Conservation (phyloP, 2,113 vertebrate species). For the Anarhynchus alexandrinus region DNA sequence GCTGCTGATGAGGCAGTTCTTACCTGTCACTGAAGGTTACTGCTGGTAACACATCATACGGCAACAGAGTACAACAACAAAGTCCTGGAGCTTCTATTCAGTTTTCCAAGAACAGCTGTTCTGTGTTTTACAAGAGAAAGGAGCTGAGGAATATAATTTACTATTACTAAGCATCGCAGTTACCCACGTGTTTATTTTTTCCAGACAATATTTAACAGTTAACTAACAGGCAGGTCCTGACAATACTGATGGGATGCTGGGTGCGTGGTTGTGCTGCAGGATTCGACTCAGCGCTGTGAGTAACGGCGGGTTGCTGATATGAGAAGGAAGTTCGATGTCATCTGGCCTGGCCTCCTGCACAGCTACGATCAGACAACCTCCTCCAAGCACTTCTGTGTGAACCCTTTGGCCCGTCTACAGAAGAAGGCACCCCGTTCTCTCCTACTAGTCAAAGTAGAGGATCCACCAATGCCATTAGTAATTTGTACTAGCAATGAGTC, state of each 20-base stretch:
- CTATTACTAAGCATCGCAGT: neutral
- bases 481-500: slow-evolving; percentile 37
- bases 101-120: slow-evolving; percentile 14
- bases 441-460: neutral
- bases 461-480: slow-evolving; percentile 2
- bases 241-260: neutral
- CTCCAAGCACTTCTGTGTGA: neutral
- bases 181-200: neutral
- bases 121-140: neutral
- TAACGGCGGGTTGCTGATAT: neutral
- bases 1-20: neutral
- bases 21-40: neutral
- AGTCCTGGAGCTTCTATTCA: neutral
- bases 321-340: neutral
- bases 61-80: neutral
- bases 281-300: neutral
- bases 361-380: neutral
- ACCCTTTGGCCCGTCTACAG: neutral
- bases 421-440: neutral
- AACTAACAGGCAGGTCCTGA: neutral
- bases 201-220: neutral
- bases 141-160: slow-evolving; percentile 1
- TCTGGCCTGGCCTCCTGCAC: neutral
- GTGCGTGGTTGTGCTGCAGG: neutral
- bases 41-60: neutral